Percentiles rank a stretch among this genome's conserved stretches.
These are phyloP conservation scores for Hyles lineata DNA, from an alignment of 2,888 invertebrate species.

Conservation along the genomic window DNA sequence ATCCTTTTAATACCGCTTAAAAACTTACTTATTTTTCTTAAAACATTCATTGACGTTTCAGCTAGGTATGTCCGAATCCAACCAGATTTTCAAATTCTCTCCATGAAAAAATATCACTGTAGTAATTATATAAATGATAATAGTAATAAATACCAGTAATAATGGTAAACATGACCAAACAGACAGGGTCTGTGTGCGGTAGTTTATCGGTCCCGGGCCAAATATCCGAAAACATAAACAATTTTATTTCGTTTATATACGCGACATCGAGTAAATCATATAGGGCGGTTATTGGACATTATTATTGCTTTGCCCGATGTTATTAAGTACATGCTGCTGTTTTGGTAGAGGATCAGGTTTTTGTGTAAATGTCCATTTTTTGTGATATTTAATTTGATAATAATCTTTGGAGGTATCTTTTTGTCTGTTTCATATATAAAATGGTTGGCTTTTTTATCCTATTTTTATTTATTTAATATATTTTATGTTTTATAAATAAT, in stretches of 20 bases:
- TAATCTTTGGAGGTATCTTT: background rate
- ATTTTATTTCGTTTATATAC: conserved; percentile 67
- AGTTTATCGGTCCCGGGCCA: conserved; percentile 13
- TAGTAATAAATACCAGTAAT: background rate
- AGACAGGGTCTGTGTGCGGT: background rate
- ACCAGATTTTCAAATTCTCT: too few relatives aligned
- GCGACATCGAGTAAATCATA: conserved; percentile 73
- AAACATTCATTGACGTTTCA: too few relatives aligned
- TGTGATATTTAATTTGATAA: background rate
- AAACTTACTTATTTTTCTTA: too few relatives aligned
- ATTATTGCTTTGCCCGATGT: conserved; percentile 68
- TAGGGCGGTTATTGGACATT: conserved; percentile 73
- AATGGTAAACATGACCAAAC: conserved; percentile 8
- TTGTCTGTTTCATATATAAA: too few relatives aligned
- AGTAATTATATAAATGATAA: background rate
- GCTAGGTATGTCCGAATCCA: too few relatives aligned
- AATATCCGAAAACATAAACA: conserved; percentile 51
- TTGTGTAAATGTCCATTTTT: conserved; percentile 38
- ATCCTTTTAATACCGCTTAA: too few relatives aligned
- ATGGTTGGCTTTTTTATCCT: too few relatives aligned
- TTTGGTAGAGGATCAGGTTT: conserved; percentile 36
- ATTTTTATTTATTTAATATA: too few relatives aligned
- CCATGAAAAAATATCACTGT: too few relatives aligned
- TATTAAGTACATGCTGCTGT: conserved; percentile 59
- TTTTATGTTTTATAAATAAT: too few relatives aligned